Evolutionary conservation across 2,113 vertebrate genomes (phyloP).

Genomic region (Cepphus grylle): DNA sequence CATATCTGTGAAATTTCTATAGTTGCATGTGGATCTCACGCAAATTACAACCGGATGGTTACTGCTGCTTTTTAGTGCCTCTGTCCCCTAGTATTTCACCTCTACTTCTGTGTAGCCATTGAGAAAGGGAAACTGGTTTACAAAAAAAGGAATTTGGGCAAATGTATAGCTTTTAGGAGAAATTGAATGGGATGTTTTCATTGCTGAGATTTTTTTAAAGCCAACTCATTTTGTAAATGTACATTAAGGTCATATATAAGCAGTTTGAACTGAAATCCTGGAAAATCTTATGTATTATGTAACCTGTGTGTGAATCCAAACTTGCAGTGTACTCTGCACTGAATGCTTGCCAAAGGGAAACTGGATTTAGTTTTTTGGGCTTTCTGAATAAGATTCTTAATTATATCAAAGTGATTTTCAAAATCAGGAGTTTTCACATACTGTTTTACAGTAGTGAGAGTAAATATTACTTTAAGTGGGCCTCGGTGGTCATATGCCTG

Average conservation of each 20-base stretch:
- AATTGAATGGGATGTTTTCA: slow-evolving; percentile 45
- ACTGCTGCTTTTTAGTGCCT: slow-evolving; percentile 5
- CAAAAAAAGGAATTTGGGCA: background rate
- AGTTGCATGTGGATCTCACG: slow-evolving; percentile 47
- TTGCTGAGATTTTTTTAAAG: slow-evolving; percentile 5
- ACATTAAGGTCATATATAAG: background rate
- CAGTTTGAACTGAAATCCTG: background rate
- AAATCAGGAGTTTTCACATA: slow-evolving; percentile 26
- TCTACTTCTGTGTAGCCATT: background rate
- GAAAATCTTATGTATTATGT: background rate
- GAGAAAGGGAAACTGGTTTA: slow-evolving; percentile 29
- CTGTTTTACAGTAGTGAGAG: slow-evolving; percentile 58
- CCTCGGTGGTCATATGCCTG: slow-evolving; percentile 58
- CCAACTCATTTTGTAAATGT: slow-evolving; percentile 18
- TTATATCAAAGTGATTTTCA: slow-evolving; percentile 47
- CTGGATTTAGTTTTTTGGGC: background rate
- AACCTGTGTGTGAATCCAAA: slow-evolving; percentile 12
- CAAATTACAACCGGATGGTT: slow-evolving; percentile 49
- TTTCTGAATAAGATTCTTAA: slow-evolving; percentile 49
- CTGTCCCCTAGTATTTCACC: background rate
- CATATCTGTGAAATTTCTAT: slow-evolving; percentile 65
- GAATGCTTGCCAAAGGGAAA: background rate
- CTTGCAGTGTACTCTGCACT: background rate
- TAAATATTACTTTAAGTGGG: slow-evolving; percentile 68
- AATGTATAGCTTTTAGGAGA: slow-evolving; percentile 12